Evolutionary conservation across 2,113 vertebrate species (phyloP), one percentile per base, ranked within the genome.

Genomic region (Scopus umbretta): DNA sequence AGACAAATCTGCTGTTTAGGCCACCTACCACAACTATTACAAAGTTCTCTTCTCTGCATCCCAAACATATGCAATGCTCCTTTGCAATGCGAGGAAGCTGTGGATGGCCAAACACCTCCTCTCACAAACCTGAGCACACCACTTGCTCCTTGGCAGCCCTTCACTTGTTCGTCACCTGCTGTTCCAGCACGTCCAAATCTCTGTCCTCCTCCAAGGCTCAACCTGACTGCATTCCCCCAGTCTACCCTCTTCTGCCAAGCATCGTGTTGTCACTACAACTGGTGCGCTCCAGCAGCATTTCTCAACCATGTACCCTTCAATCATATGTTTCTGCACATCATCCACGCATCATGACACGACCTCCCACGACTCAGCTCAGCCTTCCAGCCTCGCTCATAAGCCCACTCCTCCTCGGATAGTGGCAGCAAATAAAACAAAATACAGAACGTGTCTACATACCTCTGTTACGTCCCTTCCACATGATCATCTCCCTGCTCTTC

Each of bases 331-430:
- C 49, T 52, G 26, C 49, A 42, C 18, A 43, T 19, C 42, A 23
- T 61, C 26, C 5, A 0, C 17, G 45, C 19, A 49, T 29, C 13
- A 0, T 10, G 21, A 30, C 27, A 3, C 0, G 15, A 34, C 30
- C 16, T 73, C 21, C 43, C n/a, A n/a, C 4, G 38, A 34, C 40
- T 59, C 40, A 43, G 32, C 25, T 80, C 52, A 50, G 38, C 23
- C 76, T 72, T 83, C n/a, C 34, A 47, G 36, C 17, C 26, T 76
- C 49, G 49, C 23, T 40, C n/a, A 7, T 27, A 55, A 76, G 26
- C 23, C 42, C 42, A 9, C 17, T 81, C 45, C n/a, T 73, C 49
- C 83, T 13, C 8, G 34, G 36, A 36, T 0, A 1, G 7, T 53
- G 13, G 17, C 32, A 84, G 36, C 16, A 80, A 80, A 49, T 27